Conservation (phyloP, 2,113 vertebrate species). For the Eudyptes chrysolophus region DNA sequence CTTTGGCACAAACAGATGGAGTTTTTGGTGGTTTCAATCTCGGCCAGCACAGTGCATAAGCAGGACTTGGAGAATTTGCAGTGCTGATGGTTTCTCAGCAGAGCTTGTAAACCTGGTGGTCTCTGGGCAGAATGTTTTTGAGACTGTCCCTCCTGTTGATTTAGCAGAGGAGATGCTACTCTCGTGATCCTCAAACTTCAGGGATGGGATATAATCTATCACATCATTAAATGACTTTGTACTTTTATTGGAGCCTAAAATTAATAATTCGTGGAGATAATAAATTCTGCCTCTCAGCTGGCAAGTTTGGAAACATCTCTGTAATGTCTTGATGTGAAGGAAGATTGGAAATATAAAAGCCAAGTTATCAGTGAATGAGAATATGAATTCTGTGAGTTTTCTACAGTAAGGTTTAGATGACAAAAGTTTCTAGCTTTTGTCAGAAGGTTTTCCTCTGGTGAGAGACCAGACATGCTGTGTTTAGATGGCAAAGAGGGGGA, state of each 20-base stretch:
- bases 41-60: not conserved
- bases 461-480: not conserved
- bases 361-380: not conserved
- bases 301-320: not conserved
- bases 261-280: not conserved
- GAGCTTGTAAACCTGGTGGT: not conserved
- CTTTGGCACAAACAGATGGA: constrained; percentile 9
- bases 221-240: not conserved
- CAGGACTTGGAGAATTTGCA: not conserved
- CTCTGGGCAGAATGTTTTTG: not conserved
- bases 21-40: not conserved
- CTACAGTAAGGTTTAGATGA: not conserved
- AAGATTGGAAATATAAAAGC: not conserved
- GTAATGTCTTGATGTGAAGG: not conserved
- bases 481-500: not conserved
- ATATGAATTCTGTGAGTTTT: not conserved
- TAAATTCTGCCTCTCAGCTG: not conserved
- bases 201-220: not conserved
- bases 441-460: not conserved
- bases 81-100: not conserved
- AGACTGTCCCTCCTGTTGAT: not conserved
- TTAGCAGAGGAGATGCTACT: not conserved
- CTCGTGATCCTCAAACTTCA: not conserved
- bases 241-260: not conserved
- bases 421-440: not conserved